Base-by-base conservation (phyloP, 1,140 invertebrate species). In the Melitaea cinxia region DNA sequence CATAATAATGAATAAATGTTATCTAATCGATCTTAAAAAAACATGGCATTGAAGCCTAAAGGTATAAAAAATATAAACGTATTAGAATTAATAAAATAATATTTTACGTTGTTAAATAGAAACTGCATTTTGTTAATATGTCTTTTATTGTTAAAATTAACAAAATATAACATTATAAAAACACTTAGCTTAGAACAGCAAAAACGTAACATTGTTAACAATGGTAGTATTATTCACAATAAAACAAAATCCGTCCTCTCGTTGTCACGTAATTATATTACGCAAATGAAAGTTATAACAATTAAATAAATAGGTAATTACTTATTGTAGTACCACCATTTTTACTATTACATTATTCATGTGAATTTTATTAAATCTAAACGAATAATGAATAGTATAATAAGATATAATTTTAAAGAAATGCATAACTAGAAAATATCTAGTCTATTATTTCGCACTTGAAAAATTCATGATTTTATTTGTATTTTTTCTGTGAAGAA, bases 71-170 rank as follows among this genome's bases (percentile, higher is more conserved):
- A n/a, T n/a, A n/a, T n/a, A n/a, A n/a, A n/a, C n/a, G n/a, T n/a
- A n/a, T n/a, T n/a, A n/a, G n/a, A n/a, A n/a, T n/a, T n/a, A n/a
- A n/a, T n/a, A n/a, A n/a, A n/a, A n/a, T n/a, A n/a, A 15, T n/a
- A n/a, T n/a, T 45, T 45, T 30, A 30, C 9, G 28, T 30, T 30
- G n/a, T 19, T 19, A 9, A 45, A 19, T 23, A 0, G 42, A 19
- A 21, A 39, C n/a, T 17, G 45, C 14, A 45, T 72, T 47, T 69
- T 75, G 79, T 82, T 79, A 80, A 80, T 78, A 57, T 87, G 85
- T 89, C 87, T 88, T 89, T 89, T 89, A 89, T 85, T 89, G 81
- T 89, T 88, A 89, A 86, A 86, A 80, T 83, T 84, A 85, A 87
- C 77, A 85, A 86, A 86, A 86, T 76, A 81, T 82, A 82, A 83